phyloP scores from a whole-genome alignment of 1,140 invertebrate species.

The Drosophila kepulauana region DNA sequence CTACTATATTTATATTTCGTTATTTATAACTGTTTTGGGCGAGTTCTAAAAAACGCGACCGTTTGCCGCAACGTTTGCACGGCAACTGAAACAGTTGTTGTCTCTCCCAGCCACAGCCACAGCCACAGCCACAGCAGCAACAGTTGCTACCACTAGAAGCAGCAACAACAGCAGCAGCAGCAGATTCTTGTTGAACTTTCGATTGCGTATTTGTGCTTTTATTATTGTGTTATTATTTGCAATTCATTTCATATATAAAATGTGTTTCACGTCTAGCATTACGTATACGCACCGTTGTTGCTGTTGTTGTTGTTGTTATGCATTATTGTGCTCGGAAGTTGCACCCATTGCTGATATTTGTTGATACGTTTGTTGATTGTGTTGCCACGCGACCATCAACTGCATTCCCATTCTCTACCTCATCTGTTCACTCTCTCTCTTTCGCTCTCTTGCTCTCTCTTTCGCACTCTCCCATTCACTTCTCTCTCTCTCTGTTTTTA shows the following conservation, averaged over 20 bases:
- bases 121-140: conserved; percentile 3
- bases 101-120: not conserved
- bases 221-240: not conserved
- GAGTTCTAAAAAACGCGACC: conserved; percentile 40
- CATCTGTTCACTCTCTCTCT: not conserved
- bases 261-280: conserved; percentile 6
- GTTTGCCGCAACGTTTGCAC: conserved; percentile 54
- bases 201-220: not conserved
- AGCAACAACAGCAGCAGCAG: conserved; percentile 1
- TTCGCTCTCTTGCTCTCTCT: not conserved
- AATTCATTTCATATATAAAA: conserved; percentile 29
- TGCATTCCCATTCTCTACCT: not conserved
- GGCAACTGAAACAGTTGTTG: conserved; percentile 57
- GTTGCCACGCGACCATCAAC: conserved; percentile 35
- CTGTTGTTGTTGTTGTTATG: not conserved
- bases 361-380: conserved; percentile 19
- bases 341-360: conserved; percentile 24
- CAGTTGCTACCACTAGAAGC: conserved; percentile 8
- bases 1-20: not conserved
- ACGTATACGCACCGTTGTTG: conserved; percentile 29
- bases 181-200: not conserved
- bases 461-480: not conserved
- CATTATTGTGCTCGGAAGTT: conserved; percentile 12
- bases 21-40: not conserved
- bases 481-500: not conserved